These are phyloP conservation scores for Pachymerium ferrugineum DNA, from an alignment of 2,888 invertebrate genomes.

Conservation along the genomic window DNA sequence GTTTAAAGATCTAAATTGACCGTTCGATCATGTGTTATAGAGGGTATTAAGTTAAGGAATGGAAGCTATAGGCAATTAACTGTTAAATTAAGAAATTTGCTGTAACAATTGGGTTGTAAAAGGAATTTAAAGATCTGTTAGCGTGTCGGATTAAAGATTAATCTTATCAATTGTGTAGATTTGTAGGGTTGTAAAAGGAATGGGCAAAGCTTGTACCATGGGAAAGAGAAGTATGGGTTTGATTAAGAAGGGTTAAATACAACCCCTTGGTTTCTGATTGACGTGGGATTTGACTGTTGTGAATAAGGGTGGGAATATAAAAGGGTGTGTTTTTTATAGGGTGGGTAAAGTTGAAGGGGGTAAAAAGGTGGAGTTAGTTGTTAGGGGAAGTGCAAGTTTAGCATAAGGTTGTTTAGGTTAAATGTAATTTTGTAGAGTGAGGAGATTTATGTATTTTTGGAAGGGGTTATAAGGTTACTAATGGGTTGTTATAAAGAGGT, in stretches of 20 bases:
- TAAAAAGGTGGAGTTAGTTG: too few species aligned
- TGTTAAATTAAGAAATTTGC: conserved; percentile 14
- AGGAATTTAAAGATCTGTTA: not conserved
- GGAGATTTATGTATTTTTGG: not conserved
- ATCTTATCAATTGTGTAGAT: not conserved
- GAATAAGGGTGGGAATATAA: too few species aligned
- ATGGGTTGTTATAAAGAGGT: not conserved
- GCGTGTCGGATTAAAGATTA: not conserved
- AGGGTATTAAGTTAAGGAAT: not conserved
- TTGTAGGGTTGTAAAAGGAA: not conserved
- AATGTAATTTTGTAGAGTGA: not conserved
- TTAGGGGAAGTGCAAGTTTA: not conserved
- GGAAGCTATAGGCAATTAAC: conserved; percentile 6
- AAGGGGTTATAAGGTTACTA: not conserved
- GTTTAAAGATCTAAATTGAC: not conserved
- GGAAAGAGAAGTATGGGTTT: not conserved
- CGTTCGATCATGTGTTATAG: conserved; percentile 1
- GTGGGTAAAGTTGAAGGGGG: too few species aligned
- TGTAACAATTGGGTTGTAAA: not conserved
- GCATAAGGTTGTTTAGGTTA: not conserved
- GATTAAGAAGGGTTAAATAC: not conserved
- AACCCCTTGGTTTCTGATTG: not conserved
- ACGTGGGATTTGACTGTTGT: not conserved
- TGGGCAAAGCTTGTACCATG: too few species aligned
- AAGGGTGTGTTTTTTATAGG: too few species aligned